These are phyloP conservation scores for Semicossyphus pulcher DNA, from an alignment of 2,113 vertebrate genomes.

Conservation along the genomic window DNA sequence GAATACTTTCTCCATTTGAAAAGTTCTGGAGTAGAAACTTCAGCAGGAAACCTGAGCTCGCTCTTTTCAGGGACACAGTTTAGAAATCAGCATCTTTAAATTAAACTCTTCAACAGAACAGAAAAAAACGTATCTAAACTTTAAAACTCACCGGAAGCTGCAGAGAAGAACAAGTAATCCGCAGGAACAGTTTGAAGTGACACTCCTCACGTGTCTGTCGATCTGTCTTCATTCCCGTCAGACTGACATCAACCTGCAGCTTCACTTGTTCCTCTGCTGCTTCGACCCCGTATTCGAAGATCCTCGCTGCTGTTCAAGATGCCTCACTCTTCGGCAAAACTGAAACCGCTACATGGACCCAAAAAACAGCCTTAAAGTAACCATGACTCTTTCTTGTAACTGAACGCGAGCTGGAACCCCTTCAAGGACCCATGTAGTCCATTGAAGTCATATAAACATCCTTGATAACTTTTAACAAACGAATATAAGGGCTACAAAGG, in stretches of 20 bases:
- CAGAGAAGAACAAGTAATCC: not conserved
- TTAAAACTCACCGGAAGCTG: conserved; percentile 30
- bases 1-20: not conserved
- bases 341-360: not conserved
- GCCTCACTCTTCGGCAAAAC: conserved; percentile 20
- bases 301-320: conserved; percentile 8
- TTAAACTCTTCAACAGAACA: not conserved
- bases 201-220: not conserved
- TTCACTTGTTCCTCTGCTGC: not conserved
- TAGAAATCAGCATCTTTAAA: not conserved
- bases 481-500: not conserved
- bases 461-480: too few species aligned
- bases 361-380: not conserved
- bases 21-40: not conserved
- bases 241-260: not conserved
- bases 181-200: too few species aligned
- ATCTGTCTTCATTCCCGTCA: not conserved
- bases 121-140: not conserved
- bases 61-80: not conserved
- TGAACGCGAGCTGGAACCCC: too few species aligned
- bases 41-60: not conserved
- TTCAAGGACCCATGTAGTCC: too few species aligned
- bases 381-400: not conserved
- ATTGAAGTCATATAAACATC: too few species aligned
- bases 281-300: conserved; percentile 31